Percentiles rank a stretch among this genome's conserved stretches.
Conservation (phyloP, 2,113 vertebrate genomes). For the Holacanthus passer region DNA sequence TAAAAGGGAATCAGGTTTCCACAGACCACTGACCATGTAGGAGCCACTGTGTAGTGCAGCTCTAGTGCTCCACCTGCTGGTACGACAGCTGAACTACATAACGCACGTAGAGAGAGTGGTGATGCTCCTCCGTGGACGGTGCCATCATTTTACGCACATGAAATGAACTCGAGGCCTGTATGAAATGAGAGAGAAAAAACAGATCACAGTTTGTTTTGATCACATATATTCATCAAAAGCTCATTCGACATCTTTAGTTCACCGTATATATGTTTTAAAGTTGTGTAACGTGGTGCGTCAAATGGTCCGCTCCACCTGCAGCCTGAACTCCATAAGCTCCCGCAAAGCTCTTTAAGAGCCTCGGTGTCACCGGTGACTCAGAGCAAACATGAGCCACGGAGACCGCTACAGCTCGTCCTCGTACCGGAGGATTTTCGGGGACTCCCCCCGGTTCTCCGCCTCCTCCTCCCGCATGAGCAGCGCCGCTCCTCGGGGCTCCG, state of each 20-base stretch:
- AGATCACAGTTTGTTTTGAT: neutral
- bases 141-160: slow-evolving; percentile 2
- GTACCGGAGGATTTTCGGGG: slow-evolving; percentile 89
- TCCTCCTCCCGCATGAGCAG: slow-evolving; percentile 72
- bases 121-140: neutral
- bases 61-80: neutral
- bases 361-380: slow-evolving; percentile 46
- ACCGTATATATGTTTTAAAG: neutral
- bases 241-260: neutral
- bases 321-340: slow-evolving; percentile 66
- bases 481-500: slow-evolving; percentile 52
- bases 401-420: slow-evolving; percentile 86
- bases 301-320: slow-evolving; percentile 57
- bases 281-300: neutral
- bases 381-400: slow-evolving; percentile 84
- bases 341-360: slow-evolving; percentile 56
- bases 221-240: neutral
- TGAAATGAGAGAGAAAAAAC: neutral
- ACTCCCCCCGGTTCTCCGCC: slow-evolving; percentile 79
- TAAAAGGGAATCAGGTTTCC: too few relatives aligned
- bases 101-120: neutral
- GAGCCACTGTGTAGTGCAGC: neutral
- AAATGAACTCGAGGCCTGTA: neutral
- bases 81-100: neutral
- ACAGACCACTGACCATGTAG: neutral